Percentiles rank a stretch among this genome's conserved stretches.
Evolutionary conservation across 2,113 vertebrate genomes (phyloP).

Genomic region (Lamprotornis superbus): DNA sequence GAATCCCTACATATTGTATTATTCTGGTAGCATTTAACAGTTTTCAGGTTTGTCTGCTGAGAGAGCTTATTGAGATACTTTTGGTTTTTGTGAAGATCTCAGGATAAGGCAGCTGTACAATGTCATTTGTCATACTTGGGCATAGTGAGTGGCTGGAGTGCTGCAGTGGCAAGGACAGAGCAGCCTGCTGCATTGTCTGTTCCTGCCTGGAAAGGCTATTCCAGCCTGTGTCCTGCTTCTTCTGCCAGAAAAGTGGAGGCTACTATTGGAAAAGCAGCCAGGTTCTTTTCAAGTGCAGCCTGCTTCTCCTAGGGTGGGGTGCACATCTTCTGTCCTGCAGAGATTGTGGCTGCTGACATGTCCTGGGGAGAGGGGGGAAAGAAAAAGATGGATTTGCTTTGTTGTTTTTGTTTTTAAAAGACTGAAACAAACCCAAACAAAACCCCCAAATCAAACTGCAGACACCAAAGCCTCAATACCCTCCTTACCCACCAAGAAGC

Average conservation of each 20-base stretch:
- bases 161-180: not conserved
- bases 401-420: not conserved
- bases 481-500: not conserved
- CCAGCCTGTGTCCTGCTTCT: not conserved
- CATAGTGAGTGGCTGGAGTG: not conserved
- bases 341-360: not conserved
- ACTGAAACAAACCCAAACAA: not conserved
- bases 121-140: not conserved
- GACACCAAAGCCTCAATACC: not conserved
- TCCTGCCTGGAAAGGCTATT: not conserved
- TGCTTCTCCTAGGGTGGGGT: not conserved
- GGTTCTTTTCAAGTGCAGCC: not conserved
- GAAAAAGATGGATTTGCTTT: not conserved
- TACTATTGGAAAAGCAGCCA: not conserved
- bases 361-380: fast-evolving
- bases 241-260: not conserved
- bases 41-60: not conserved
- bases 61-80: not conserved
- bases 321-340: not conserved
- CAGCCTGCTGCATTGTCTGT: not conserved
- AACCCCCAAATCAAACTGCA: not conserved
- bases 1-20: not conserved
- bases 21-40: not conserved
- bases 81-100: not conserved
- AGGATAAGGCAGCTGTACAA: not conserved